These are phyloP conservation scores for Hylaeus anthracinus DNA, from an alignment of 1,140 invertebrate species.

Conservation along the genomic window DNA sequence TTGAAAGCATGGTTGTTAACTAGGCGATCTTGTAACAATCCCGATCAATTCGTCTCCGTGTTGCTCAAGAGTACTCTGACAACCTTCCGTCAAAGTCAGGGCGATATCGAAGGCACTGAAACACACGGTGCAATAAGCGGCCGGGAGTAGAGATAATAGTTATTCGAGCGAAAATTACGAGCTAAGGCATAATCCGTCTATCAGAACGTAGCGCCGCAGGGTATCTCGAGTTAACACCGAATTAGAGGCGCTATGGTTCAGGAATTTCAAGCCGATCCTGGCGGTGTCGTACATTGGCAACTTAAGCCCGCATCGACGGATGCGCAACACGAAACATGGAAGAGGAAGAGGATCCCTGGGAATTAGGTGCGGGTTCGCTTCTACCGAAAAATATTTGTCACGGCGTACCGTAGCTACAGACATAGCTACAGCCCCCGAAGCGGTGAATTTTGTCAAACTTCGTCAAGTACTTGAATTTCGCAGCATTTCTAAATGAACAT, in stretches of 20 bases:
- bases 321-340: not conserved
- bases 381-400: too few species aligned
- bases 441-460: too few species aligned
- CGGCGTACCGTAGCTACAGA: too few species aligned
- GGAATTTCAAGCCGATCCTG: not conserved
- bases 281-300: constrained; percentile 8
- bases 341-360: not conserved
- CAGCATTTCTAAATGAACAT: too few species aligned
- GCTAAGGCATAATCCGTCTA: not conserved
- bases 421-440: too few species aligned
- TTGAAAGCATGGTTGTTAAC: too few species aligned
- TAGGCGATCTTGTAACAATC: too few species aligned
- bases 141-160: not conserved
- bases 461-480: too few species aligned
- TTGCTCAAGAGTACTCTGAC: too few species aligned
- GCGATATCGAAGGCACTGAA: not conserved
- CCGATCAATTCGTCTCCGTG: too few species aligned
- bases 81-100: not conserved
- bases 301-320: not conserved
- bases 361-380: not conserved
- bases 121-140: not conserved
- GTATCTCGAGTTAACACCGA: constrained; percentile 17
- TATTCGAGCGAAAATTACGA: constrained; percentile 3
- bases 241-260: not conserved
- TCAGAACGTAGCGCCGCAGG: not conserved